Conservation (phyloP, 2,888 invertebrate genomes). For the Mesochorus sp. region DNA sequence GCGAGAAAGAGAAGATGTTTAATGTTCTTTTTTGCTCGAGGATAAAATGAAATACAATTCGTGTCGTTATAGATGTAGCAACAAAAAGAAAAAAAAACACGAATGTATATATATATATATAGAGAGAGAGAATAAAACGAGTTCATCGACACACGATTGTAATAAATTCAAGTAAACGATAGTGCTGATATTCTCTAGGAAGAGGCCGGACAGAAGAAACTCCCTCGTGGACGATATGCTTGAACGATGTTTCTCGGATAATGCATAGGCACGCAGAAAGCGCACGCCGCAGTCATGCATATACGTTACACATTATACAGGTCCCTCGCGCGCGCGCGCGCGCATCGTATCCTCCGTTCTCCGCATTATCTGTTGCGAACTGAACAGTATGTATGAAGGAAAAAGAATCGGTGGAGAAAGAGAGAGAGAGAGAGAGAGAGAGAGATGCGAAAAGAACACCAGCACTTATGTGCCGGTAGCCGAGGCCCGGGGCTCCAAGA, state of each 20-base stretch:
- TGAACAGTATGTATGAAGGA: conserved; percentile 13
- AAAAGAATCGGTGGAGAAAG: conserved; percentile 2
- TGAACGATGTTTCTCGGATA: conserved; percentile 57
- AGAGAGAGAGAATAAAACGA: conserved; percentile 19
- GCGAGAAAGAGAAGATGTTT: neutral
- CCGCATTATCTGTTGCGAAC: conserved; percentile 52
- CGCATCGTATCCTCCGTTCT: conserved; percentile 49
- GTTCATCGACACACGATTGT: conserved; percentile 39
- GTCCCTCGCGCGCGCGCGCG: too few relatives aligned
- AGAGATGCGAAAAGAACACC: conserved; percentile 44
- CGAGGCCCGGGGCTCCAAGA: conserved; percentile 55
- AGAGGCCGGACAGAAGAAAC: neutral
- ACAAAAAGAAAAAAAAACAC: neutral
- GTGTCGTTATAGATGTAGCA: neutral
- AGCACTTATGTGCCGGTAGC: conserved; percentile 61
- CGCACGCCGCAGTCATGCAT: conserved; percentile 32
- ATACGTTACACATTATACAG: conserved; percentile 54
- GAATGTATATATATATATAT: neutral
- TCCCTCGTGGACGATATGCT: conserved; percentile 51
- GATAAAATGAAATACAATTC: neutral
- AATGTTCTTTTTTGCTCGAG: neutral
- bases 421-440: conserved; percentile 10
- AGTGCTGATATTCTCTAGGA: conserved; percentile 41
- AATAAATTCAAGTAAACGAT: conserved; percentile 32
- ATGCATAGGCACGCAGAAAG: conserved; percentile 47